These are phyloP conservation scores for Schizopygopsis malacanthus DNA, from an alignment of 2,797 vertebrate genomes.

Conservation along the genomic window DNA sequence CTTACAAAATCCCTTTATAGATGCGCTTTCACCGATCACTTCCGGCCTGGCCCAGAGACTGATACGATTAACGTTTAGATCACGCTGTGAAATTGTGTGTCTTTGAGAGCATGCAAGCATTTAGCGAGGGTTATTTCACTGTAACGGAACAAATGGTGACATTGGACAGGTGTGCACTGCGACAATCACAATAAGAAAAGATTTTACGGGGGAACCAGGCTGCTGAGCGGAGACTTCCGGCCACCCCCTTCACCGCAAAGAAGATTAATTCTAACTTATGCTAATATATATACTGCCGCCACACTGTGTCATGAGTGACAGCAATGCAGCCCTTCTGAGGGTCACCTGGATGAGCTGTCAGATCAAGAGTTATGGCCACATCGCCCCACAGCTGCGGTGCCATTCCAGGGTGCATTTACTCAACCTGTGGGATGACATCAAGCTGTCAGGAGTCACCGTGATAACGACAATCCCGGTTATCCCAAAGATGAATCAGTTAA, in stretches of 20 bases:
- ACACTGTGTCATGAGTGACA: constrained; percentile 21
- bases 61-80: constrained; percentile 39
- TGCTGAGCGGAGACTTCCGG: constrained; percentile 10
- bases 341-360: constrained; percentile 38
- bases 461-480: constrained; percentile 28
- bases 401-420: constrained; percentile 16
- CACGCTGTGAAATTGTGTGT: neutral
- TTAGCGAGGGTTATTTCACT: neutral
- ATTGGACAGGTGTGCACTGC: constrained; percentile 25
- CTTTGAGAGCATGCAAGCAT: neutral
- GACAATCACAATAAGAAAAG: constrained; percentile 7
- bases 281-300: constrained; percentile 21
- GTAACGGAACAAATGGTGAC: neutral
- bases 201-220: neutral
- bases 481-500: constrained; percentile 44
- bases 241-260: neutral
- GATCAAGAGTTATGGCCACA: constrained; percentile 31
- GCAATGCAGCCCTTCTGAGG: constrained; percentile 31
- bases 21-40: constrained; percentile 50
- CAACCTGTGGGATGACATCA: constrained; percentile 17
- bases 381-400: constrained; percentile 19
- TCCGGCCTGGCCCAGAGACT: constrained; percentile 36
- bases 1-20: constrained; percentile 56
- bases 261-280: constrained; percentile 18
- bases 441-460: constrained; percentile 26